Evolutionary conservation across 2,888 invertebrate species (phyloP).

Genomic region (Andrena bicolor): DNA sequence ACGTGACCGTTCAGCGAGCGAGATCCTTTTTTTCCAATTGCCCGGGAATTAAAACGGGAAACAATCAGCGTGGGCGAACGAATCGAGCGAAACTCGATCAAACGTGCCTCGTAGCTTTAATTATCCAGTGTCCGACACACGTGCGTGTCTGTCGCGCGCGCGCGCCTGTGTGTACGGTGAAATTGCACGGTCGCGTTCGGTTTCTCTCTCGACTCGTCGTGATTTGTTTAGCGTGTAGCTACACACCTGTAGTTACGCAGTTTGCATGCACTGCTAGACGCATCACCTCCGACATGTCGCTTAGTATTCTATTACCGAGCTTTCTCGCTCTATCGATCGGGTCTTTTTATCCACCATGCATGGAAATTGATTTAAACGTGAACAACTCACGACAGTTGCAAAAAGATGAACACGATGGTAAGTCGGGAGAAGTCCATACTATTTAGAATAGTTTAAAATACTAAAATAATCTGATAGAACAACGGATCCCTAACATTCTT

Average conservation of each 20-base stretch:
- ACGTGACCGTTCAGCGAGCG: not conserved
- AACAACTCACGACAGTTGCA: not conserved
- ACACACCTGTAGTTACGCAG: constrained; percentile 50
- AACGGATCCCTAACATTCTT: no score
- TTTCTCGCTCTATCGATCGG: constrained; percentile 17
- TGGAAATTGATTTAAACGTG: constrained; percentile 27
- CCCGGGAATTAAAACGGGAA: constrained; percentile 69
- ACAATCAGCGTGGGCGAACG: constrained; percentile 69
- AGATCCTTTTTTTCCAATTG: constrained; percentile 65
- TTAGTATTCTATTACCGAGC: constrained; percentile 58
- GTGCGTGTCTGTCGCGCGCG: constrained; percentile 21
- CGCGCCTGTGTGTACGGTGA: constrained; percentile 35
- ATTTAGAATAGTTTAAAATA: not conserved
- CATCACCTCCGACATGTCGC: constrained; percentile 52
- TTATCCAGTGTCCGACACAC: constrained; percentile 64
- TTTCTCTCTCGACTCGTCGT: constrained; percentile 25
- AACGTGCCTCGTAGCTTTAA: constrained; percentile 75
- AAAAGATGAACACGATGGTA: not conserved
- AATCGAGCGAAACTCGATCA: constrained; percentile 71
- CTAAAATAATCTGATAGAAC: not conserved
- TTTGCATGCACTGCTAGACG: constrained; percentile 50
- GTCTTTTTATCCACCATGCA: not conserved
- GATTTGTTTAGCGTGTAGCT: constrained; percentile 65
- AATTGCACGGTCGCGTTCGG: constrained; percentile 46
- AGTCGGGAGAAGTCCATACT: not conserved